Evolutionary conservation across 2,888 invertebrate species (phyloP).

Genomic region (Dermolepida albohirtum): DNA sequence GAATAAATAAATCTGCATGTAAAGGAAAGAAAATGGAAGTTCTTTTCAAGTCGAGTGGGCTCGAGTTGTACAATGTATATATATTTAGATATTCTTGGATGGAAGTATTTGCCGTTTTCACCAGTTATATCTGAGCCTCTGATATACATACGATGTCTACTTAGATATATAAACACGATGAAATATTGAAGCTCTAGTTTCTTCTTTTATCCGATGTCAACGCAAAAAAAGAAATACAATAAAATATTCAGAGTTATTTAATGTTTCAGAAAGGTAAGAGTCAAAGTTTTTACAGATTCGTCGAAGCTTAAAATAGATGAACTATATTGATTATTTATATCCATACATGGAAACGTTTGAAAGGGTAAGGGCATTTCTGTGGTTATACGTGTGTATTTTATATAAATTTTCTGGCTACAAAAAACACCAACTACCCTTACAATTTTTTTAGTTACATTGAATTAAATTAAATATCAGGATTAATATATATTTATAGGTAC

Average conservation of each 20-base stretch:
- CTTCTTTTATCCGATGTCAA: constrained; percentile 17
- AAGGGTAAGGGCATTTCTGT: neutral
- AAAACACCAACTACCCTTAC: too few species aligned
- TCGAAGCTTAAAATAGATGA: constrained; percentile 26
- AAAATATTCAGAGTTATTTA: constrained; percentile 30
- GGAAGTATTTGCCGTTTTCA: too few species aligned
- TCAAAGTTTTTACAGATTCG: constrained; percentile 14
- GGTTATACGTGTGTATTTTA: neutral
- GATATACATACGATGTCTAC: too few species aligned
- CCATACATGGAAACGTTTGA: neutral
- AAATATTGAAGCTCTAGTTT: constrained; percentile 10
- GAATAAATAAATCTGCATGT: too few species aligned
- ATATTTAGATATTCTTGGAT: too few species aligned
- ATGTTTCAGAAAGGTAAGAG: constrained; percentile 32
- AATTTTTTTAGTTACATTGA: too few species aligned
- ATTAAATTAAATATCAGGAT: too few species aligned
- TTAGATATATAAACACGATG: neutral
- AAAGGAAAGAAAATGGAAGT: too few species aligned
- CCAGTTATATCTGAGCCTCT: too few species aligned
- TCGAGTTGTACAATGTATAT: too few species aligned
- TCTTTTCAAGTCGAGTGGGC: too few species aligned
- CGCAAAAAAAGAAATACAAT: constrained; percentile 3
- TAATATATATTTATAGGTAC: too few species aligned
- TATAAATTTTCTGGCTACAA: constrained; percentile 6
- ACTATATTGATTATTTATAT: constrained; percentile 12